Conservation (phyloP, 2,888 invertebrate genomes). For the Thecocarcelia acutangulata region DNA sequence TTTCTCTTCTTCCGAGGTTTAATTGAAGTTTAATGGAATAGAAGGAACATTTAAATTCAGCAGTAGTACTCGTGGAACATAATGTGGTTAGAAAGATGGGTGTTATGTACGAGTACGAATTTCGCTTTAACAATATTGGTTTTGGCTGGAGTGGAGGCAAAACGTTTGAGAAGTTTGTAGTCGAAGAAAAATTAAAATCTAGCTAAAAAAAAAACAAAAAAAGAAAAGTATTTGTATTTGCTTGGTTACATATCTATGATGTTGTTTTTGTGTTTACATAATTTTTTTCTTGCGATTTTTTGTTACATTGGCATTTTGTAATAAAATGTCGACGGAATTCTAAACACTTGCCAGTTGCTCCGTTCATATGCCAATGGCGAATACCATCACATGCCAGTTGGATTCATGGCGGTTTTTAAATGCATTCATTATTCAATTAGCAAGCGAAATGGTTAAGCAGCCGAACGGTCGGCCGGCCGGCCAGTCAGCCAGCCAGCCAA, state of each 20-base stretch:
- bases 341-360: constrained; percentile 70
- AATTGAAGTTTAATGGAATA: constrained; percentile 9
- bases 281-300: constrained; percentile 26
- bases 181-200: too few species aligned
- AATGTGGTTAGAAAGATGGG: constrained; percentile 42
- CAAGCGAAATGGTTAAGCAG: constrained; percentile 34
- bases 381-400: constrained; percentile 69
- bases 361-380: constrained; percentile 69
- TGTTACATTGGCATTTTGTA: constrained; percentile 66
- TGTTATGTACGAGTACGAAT: too few species aligned
- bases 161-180: not conserved
- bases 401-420: constrained; percentile 68
- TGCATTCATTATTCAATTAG: constrained; percentile 69
- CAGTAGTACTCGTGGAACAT: not conserved
- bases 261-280: constrained; percentile 3
- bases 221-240: constrained; percentile 2
- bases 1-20: constrained; percentile 10
- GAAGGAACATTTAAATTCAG: constrained; percentile 35
- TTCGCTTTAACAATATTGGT: not conserved
- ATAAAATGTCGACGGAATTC: constrained; percentile 69
- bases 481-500: constrained; percentile 4
- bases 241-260: constrained; percentile 9
- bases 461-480: constrained; percentile 13
- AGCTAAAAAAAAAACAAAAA: too few species aligned
- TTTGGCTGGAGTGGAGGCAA: not conserved